Base-by-base conservation (phyloP, 2,888 invertebrate genomes). In the Pegoplata infirma region DNA sequence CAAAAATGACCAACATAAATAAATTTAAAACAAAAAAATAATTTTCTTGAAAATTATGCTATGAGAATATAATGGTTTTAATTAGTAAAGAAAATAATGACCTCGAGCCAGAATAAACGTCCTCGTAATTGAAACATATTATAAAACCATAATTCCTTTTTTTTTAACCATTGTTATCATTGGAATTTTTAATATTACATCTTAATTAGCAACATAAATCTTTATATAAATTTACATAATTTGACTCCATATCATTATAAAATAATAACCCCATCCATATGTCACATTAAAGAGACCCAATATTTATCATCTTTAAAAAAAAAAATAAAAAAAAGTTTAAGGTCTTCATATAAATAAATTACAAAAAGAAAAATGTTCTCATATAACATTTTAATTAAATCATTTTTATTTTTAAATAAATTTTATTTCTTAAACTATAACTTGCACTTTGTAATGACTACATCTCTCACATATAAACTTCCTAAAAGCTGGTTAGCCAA, bases 351-450 rank as follows among this genome's bases (percentile, higher is more conserved):
- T 2, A 40, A n/a, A 40, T n/a, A n/a, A n/a, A 32, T 2, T 23
- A 23, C 32, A 40, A 40, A 40, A 3, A n/a, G 12, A 40, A 40
- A 40, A 40, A n/a, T 40, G 36, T n/a, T n/a, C 36, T 40, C 36
- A 2, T 40, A 40, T 40, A n/a, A 40, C 56, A 56, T 56, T 64
- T 72, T 58, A 64, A 73, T 73, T 49, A 73, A 72, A 64, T 56
- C 36, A 49, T 71, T 25, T 56, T 56, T 21, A 25, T 53, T 12
- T 36, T 40, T 40, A 40, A 3, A n/a, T n/a, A n/a, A n/a, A n/a
- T n/a, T n/a, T n/a, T n/a, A 28, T 16, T 21, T 19, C 19, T 36
- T 58, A 51, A 61, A 61, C 19, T 69, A 23, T 61, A 40, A 40
- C 36, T 40, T 40, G n/a, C 36, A 36, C 36, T 36, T 36, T 4